Evolutionary conservation across 2,113 vertebrate genomes (phyloP), one percentile per base, ranked within the genome.

Genomic region (Gymnarchus niloticus): DNA sequence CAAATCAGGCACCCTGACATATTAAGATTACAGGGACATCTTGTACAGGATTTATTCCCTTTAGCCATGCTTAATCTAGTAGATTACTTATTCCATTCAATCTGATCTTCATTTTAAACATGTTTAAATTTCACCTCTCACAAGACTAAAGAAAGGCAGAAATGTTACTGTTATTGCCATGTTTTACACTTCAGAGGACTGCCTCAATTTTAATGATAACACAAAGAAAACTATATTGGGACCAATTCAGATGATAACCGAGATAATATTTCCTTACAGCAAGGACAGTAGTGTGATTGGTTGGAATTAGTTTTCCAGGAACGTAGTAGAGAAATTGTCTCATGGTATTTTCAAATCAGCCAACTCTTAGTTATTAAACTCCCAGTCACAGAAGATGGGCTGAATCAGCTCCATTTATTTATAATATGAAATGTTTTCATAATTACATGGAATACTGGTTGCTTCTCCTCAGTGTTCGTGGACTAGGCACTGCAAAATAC

Each of bases 361-460:
- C 4, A 61, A 61, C 9, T 61, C 14, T 65, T 33, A 65, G 59
- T 28, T 65, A 73, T 73, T 73, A 73, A 41, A 73, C 41, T 9
- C 65, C 33, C 28, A 73, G 65, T 73, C 65, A 73, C 33, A 73
- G 61, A 41, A 73, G 28, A 73, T 73, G 65, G 65, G 33, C 65
- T 73, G 33, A 73, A 41, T 41, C 41, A 33, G 65, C 65, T 73
- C 65, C 65, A 41, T 73, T 73, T 73, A 73, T 73, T 73, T 12
- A n/a, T 73, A 73, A 73, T 33, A 73, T 73, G 65, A 73, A 73
- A 37, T 73, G 65, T 73, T 28, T 73, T 41, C 37, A 73, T 73
- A 73, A 73, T 73, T 73, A 73, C 33, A 73, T 33, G 41, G 65
- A 73, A 37, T 33, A 73, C 19, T 37, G 65, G 65, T 37, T 73